Conservation (phyloP, 2,797 vertebrate genomes). For the Orientallactaga sibirica region DNA sequence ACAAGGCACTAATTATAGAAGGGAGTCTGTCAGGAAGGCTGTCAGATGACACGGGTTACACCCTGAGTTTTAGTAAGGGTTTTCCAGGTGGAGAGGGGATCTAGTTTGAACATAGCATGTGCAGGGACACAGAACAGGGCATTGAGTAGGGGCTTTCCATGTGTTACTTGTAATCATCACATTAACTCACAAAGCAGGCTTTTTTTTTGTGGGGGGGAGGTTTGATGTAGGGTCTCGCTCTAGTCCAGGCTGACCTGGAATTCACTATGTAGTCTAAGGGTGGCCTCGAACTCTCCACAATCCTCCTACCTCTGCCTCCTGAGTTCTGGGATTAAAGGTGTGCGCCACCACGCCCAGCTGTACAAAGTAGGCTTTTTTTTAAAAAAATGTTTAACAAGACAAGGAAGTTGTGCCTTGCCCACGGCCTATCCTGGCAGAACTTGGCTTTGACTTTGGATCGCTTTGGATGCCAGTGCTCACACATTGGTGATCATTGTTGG, state of each 20-base stretch:
- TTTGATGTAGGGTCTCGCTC: no score
- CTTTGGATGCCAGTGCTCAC: background rate
- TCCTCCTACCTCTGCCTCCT: no score
- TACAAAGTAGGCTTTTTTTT: background rate
- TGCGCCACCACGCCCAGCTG: no score
- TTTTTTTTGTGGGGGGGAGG: no score
- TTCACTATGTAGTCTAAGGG: no score
- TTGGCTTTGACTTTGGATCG: slow-evolving; percentile 21
- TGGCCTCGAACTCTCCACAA: no score
- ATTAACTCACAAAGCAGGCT: slow-evolving; percentile 23
- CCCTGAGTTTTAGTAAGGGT: background rate
- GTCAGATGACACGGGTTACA: background rate
- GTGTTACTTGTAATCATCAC: slow-evolving; percentile 19
- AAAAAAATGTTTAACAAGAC: slow-evolving; percentile 46
- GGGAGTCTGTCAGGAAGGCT: background rate
- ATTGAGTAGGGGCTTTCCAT: background rate
- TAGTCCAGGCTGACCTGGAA: no score
- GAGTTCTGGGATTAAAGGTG: no score
- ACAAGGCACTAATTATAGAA: background rate
- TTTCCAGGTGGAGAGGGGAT: slow-evolving; percentile 4
- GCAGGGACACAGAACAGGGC: background rate
- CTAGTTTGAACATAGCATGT: background rate
- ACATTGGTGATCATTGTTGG: slow-evolving; percentile 44
- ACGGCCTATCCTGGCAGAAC: slow-evolving; percentile 30
- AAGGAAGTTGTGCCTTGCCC: slow-evolving; percentile 67